Base-by-base conservation (phyloP, 2,888 invertebrate genomes). In the Drosophila demipolita region DNA sequence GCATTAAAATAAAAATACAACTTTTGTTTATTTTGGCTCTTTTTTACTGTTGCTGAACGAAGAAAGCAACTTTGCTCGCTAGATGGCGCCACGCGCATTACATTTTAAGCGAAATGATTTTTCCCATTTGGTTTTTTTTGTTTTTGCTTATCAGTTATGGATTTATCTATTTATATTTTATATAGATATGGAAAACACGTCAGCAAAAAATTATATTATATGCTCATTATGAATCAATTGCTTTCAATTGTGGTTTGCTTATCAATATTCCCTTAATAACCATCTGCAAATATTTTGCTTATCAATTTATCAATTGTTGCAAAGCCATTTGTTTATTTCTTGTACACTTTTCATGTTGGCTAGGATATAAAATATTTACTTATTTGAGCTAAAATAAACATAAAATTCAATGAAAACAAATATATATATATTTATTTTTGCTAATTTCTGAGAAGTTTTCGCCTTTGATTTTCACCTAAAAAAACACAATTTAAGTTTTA, bases 21-120 rank as follows among this genome's bases (percentile, higher is more conserved):
- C 15, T 80, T 78, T 50, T 61, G 50, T 62, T 63, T 48, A 35
- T 17, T 48, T 50, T 38, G 57, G 26, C n/a, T 62, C 1, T 45
- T 15, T 26, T 38, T 8, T 49, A 35, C 29, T 53, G 55, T 26
- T 42, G 29, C 65, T 73, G 50, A 48, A 53, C 60, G 45, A 45
- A 11, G 40, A 57, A 74, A 83, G 73, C 49, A 15, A 45, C 45
- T 49, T 65, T 57, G 64, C 15, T 4, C 82, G 59, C 4, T 75
- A 75, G 83, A 78, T 83, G 83, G 78, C 73, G 82, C 75, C 82
- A 84, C 63, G 0, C n/a, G 61, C 80, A 73, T 54, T 64, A 33
- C 72, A 79, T 79, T 63, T 53, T 11, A 38, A 23, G 15, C 29
- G 12, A 48, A 59, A 48, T 52, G 32, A 36, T 64, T 17, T 45